Base-by-base conservation (phyloP, 2,113 vertebrate species). In the Tetraodon nigroviridis region DNA sequence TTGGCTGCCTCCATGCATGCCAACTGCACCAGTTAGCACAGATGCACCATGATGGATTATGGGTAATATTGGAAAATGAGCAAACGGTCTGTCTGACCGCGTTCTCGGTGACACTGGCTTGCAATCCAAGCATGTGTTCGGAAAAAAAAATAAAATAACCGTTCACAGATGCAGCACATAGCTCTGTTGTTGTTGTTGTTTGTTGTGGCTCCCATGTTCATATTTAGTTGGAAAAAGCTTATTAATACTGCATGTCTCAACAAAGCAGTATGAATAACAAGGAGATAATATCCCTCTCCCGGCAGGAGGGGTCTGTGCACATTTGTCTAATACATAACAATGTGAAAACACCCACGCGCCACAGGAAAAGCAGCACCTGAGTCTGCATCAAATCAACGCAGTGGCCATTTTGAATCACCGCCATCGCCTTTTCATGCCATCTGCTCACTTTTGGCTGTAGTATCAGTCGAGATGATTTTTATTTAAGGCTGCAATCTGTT, bases 381-480 rank as follows among this genome's bases (percentile, higher is more conserved):
- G 73, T 37, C 58, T 24, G 46, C 52, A 51, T 71, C 60, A 73
- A 81, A 80, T 56, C 64, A 58, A 70, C 7, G 5, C 72, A 73
- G 78, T 71, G 70, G 76, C 73, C 21, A 7, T 24, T 71, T 69
- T 81, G 81, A 81, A 61, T 62, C 56, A 4, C 18, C 24, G 79
- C 84, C 85, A 85, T 85, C 32, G 68, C 82, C 79, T 85, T 69
- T 73, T 77, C 60, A 0, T 18, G 75, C 85, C 84, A 85, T 89
- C 87, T 89, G 84, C 64, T 82, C 71, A 1, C 42, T 69, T 73
- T 61, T 80, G 84, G 77, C 84, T 45, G 48, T 4, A 15, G 17
- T 40, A 82, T 69, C 69, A 79, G 78, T 61, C 47, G 61, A 74
- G 51, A 19, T 51, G 56, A 63, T 64, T 78, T 65, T 75, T 78